Evolutionary conservation across 2,797 vertebrate species (phyloP), one percentile per base, ranked within the genome.

Genomic region (Coranthus polyacanthus): DNA sequence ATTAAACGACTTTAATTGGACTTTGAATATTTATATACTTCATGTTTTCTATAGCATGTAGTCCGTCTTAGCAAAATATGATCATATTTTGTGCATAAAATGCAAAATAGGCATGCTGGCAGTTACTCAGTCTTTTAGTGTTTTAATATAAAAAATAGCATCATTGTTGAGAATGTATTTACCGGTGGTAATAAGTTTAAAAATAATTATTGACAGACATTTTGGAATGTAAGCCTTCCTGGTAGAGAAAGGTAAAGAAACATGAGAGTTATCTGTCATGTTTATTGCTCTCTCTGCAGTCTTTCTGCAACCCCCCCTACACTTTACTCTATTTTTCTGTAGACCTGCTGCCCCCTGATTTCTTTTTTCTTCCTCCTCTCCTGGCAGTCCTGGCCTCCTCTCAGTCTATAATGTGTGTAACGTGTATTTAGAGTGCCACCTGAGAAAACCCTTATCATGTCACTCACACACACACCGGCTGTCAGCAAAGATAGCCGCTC

Each of bases 391-490:
- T 52, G 17, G 12, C 45, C 18, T 57, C 47, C 63, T 54, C 13
- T 43, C 44, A 46, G 43, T 55, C 39, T 67, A 58, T 56, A 68
- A 77, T 69, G 44, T 74, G 57, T 66, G 37, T 72, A 75, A 73
- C 72, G 51, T 68, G 43, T 75, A 75, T 80, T 78, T 80, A 74
- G 66, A 84, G 62, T 53, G 79, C 69, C 79, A 85, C 64, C 67
- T 49, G 72, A 83, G 73, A 72, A 83, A 77, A 55, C 45, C 65
- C 81, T 84, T 83, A 81, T 83, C 81, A 65, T 82, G 83, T 78
- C 74, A 67, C 65, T 68, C 68, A 56, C 74, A 84, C 72, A 67
- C 54, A 37, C 8, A 6, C 24, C 6, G 29, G 46, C 86, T 86
- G 51, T 72, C 77, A 64, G 57, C 62, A 42, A 36, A 81, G 72